These are phyloP conservation scores for Mayetiola destructor DNA, from an alignment of 2,888 invertebrate species.

Conservation along the genomic window DNA sequence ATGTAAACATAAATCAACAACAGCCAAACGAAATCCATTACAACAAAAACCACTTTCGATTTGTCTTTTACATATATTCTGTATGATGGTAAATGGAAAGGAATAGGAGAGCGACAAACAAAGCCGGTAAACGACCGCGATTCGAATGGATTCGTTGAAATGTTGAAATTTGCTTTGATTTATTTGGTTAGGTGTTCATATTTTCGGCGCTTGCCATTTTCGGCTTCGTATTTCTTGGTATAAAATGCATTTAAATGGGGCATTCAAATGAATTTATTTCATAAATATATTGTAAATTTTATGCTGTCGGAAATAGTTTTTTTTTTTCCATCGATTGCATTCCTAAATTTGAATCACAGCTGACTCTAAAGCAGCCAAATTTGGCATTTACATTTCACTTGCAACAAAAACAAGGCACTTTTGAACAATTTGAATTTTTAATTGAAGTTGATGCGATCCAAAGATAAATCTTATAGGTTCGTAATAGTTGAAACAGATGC, in stretches of 20 bases:
- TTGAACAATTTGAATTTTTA: too few species aligned
- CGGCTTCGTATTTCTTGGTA: not conserved
- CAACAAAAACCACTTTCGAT: slow-evolving; percentile 9
- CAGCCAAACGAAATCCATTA: not conserved
- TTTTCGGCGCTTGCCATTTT: slow-evolving; percentile 2
- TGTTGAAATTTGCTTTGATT: slow-evolving; percentile 9
- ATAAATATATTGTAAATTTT: too few species aligned
- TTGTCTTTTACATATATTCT: not conserved
- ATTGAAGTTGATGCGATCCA: too few species aligned
- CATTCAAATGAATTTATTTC: too few species aligned
- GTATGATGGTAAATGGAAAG: not conserved
- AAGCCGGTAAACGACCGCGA: not conserved
- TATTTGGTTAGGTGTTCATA: slow-evolving; percentile 10
- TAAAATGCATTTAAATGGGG: not conserved
- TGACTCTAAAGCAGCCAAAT: too few species aligned
- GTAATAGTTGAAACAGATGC: too few species aligned
- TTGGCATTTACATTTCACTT: too few species aligned
- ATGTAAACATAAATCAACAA: slow-evolving; percentile 11
- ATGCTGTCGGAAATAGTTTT: not conserved
- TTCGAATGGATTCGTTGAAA: not conserved
- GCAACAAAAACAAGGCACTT: too few species aligned
- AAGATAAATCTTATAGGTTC: too few species aligned
- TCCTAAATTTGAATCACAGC: not conserved
- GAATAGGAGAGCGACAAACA: too few species aligned
- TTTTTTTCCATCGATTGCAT: not conserved